Evolutionary conservation across 92 coral and sea anemone genomes (phyloP), one percentile per base, ranked within the genome.

Genomic region (Diadumene lineata): DNA sequence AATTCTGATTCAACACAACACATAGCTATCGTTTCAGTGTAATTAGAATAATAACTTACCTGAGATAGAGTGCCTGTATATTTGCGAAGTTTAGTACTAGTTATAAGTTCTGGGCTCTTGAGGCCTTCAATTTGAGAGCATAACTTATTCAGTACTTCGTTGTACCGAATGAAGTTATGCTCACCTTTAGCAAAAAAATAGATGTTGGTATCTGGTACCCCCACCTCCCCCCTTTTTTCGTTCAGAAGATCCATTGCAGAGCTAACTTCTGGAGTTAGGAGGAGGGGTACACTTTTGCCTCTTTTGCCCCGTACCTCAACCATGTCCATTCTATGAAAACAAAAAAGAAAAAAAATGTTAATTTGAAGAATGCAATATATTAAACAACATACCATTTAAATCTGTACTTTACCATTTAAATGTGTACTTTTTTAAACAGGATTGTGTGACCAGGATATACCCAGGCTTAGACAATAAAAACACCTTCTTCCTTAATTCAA

Each of bases 271-370:
- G 38, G 60, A 34, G 74, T 69, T 1, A 69, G 26, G 43, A 77
- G 51, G 11, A 77, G 64, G 28, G 82, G 75, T 11, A 77, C 82
- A 25, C 67, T 77, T 17, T 71, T 44, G 16, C 82, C 82, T 29
- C 74, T 46, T 38, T 77, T 77, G n/a, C 82, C 82, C 13, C 65
- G 46, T 2, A 58, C 53, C 38, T 77, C 82, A n/a, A 77, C 75
- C 82, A 77, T 77, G 56, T 77, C 74, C 17, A 69, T 25, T 56
- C 74, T 69, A 22, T 23, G n/a, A n/a, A n/a, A n/a, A n/a, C n/a
- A n/a, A n/a, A n/a, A n/a, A n/a, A n/a, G n/a, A n/a, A n/a, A n/a
- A n/a, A n/a, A n/a, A n/a, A n/a, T n/a, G n/a, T n/a, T n/a, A n/a
- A n/a, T n/a, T n/a, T n/a, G n/a, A n/a, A n/a, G n/a, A n/a, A n/a